A percentile compares a stretch with the other conserved stretches of the same genome.
Conservation (phyloP, 2,113 vertebrate species). For the Paradoxurus hermaphroditus region DNA sequence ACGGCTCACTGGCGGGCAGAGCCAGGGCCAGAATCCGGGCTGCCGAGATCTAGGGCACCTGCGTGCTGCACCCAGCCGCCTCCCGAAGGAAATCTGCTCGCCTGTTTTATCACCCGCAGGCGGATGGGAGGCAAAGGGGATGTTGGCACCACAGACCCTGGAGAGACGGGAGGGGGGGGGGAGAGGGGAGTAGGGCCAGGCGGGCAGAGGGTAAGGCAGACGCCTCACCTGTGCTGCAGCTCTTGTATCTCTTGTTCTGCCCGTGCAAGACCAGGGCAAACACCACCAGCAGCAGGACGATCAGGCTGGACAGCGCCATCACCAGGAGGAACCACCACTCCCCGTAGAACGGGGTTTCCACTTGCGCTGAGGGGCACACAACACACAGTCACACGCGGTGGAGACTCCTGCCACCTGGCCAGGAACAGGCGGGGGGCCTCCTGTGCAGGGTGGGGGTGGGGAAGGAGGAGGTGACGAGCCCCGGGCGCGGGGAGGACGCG, state of each 20-base stretch:
- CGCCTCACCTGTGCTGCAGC: slow-evolving; percentile 88
- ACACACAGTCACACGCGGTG: accelerated
- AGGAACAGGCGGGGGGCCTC: not conserved
- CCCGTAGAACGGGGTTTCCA: slow-evolving; percentile 92
- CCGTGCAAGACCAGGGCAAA: slow-evolving; percentile 91
- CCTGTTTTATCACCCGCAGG: not conserved
- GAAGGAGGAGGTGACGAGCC: accelerated
- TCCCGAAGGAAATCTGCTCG: accelerated
- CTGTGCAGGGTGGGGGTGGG: not conserved
- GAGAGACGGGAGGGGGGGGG: not conserved
- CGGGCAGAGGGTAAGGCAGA: accelerated
- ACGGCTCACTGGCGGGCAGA: accelerated
- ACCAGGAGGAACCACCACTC: slow-evolving; percentile 99
- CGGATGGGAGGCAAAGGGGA: accelerated
- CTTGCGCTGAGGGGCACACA: slow-evolving; percentile 84
- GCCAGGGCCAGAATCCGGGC: not conserved
- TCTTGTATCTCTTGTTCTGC: slow-evolving; percentile 92
- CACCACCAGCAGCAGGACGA: slow-evolving; percentile 92
- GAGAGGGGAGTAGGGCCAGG: accelerated
- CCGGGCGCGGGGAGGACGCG: accelerated
- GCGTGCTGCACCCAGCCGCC: not conserved
- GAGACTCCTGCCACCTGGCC: too few relatives aligned
- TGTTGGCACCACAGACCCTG: accelerated
- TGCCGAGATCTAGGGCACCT: accelerated
- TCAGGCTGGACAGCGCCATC: slow-evolving; percentile 92